Percentiles rank a stretch among this genome's conserved stretches.
These are phyloP conservation scores for Parazoanthus atlanticus DNA, from an alignment of 92 coral and sea anemone genomes.

Conservation along the genomic window DNA sequence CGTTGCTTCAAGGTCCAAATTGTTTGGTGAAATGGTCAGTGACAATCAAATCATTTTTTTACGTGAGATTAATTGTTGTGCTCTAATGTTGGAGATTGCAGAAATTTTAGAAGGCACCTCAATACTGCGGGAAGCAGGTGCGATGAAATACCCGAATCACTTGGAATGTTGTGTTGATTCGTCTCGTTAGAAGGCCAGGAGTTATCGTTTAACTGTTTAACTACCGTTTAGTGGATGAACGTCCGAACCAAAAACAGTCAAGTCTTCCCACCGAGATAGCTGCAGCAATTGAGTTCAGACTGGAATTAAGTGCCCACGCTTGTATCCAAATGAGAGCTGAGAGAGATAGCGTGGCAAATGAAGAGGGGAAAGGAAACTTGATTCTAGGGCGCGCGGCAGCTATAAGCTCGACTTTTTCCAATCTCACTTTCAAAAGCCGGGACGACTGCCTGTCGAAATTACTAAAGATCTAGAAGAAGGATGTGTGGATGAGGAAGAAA, in stretches of 20 bases:
- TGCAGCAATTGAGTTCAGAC: constrained; percentile 61
- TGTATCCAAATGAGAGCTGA: constrained; percentile 63
- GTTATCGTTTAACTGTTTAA: too few species aligned
- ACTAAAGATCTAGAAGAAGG: constrained; percentile 11
- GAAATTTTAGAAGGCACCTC: too few species aligned
- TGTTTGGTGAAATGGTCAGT: too few species aligned
- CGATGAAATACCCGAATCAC: too few species aligned
- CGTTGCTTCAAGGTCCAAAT: too few species aligned
- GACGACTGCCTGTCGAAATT: constrained; percentile 9
- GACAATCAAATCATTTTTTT: too few species aligned
- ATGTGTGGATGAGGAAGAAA: constrained; percentile 29
- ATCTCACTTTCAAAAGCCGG: constrained; percentile 40
- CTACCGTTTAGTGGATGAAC: constrained; percentile 61
- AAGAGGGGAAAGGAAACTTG: constrained; percentile 65
- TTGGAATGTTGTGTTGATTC: too few species aligned
- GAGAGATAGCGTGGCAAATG: constrained; percentile 63
- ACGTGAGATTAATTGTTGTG: too few species aligned
- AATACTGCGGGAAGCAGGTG: too few species aligned
- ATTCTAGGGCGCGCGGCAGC: constrained; percentile 52
- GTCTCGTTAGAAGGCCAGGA: too few species aligned
- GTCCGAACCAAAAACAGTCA: constrained; percentile 63
- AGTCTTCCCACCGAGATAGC: constrained; percentile 57
- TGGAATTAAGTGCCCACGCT: constrained; percentile 53
- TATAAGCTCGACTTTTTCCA: constrained; percentile 50
- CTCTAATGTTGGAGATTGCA: too few species aligned